A percentile compares a stretch with the other conserved stretches of the same genome.
These are phyloP conservation scores for Vireo griseus DNA, from an alignment of 2,797 vertebrate genomes.

Conservation along the genomic window DNA sequence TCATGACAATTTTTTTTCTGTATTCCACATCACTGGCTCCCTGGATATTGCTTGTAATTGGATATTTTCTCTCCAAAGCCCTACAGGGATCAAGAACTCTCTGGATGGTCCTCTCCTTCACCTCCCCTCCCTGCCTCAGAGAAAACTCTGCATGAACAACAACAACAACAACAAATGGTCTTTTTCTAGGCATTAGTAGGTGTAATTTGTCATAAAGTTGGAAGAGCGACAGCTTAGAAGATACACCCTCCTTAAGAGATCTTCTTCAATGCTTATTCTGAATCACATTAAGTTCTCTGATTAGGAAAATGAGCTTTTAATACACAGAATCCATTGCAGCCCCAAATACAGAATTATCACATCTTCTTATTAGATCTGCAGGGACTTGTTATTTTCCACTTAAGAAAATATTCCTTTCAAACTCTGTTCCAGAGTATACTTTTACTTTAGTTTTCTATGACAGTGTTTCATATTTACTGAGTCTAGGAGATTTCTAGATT, in stretches of 20 bases:
- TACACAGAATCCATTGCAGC: not conserved
- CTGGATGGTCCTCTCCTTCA: not conserved
- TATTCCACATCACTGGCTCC: not conserved
- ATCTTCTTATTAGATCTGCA: not conserved
- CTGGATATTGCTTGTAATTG: not conserved
- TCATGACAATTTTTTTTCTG: not conserved
- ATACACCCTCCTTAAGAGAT: not conserved
- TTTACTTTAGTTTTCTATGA: not conserved
- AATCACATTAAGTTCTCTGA: not conserved
- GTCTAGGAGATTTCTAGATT: not conserved
- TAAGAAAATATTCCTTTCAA: not conserved
- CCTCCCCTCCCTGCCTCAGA: not conserved
- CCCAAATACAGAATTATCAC: not conserved
- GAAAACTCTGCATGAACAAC: not conserved
- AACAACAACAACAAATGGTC: not conserved
- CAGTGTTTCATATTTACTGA: not conserved
- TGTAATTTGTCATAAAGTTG: not conserved
- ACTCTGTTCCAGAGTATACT: not conserved
- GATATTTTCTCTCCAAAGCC: not conserved
- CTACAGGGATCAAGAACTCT: not conserved
- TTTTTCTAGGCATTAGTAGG: not conserved
- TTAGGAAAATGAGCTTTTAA: constrained; percentile 2
- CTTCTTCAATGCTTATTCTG: not conserved
- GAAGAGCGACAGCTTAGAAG: not conserved
- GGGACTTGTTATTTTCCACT: not conserved